Percentiles rank a stretch among this genome's conserved stretches.
phyloP scores from a whole-genome alignment of 2,113 vertebrate species.

The Meleagris gallopavo region DNA sequence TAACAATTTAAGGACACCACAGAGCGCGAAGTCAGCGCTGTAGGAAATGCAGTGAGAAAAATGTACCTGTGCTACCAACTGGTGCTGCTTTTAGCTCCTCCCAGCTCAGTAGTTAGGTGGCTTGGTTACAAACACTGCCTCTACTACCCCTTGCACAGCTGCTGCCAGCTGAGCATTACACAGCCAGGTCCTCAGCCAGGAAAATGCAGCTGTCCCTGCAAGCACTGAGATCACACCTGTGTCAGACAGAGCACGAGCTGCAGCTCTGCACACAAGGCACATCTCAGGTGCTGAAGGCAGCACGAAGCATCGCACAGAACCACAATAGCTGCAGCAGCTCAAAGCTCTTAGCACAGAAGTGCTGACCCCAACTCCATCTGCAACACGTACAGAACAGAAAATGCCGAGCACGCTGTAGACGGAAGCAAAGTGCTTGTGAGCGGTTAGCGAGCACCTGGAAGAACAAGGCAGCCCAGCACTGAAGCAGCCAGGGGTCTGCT shows the following conservation, averaged over 20 bases:
- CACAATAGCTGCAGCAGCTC: background rate
- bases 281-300: background rate
- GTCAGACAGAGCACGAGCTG: background rate
- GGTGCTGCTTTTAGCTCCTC: background rate
- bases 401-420: background rate
- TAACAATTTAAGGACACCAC: background rate
- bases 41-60: background rate
- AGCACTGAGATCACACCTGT: background rate
- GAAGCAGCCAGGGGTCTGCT: too few species aligned
- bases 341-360: background rate
- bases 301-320: background rate
- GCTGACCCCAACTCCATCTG: background rate
- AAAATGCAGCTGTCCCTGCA: background rate
- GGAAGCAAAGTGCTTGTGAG: background rate
- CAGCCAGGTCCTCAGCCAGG: background rate
- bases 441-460: background rate
- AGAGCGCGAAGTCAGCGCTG: background rate
- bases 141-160: rapidly evolving
- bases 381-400: background rate
- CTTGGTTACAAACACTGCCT: background rate
- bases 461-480: background rate
- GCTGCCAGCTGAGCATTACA: background rate
- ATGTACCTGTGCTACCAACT: background rate
- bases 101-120: background rate
- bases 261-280: background rate